Evolutionary conservation across 92 coral and sea anemone species (phyloP), one percentile per base, ranked within the genome.

Genomic region (Zoanthus sansibaricus): DNA sequence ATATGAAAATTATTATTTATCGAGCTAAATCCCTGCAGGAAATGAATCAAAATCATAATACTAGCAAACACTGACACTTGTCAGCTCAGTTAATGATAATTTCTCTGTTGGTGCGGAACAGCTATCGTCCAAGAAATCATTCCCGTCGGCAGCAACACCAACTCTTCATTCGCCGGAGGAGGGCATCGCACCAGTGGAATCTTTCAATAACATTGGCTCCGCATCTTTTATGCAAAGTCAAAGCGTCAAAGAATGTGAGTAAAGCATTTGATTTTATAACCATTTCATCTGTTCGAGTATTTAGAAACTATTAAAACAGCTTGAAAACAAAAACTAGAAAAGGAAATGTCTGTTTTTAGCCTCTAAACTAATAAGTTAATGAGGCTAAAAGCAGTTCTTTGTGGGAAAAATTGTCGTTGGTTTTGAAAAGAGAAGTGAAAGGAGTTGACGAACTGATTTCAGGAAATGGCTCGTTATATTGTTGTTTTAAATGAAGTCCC

Each of bases 131-230:
- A 80, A 80, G 85, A 80, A 80, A n/a, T 45, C 85, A 0, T 80
- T 80, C 75, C 85, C 70, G 45, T n/a, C 61, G 13, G 33, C 85
- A 4, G 54, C 25, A 67, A 15, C 59, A 10, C 72, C 85, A 15
- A 7, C 44, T 7, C 82, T 76, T 30, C 66, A 76, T 20, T 76
- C 82, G 8, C 85, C 85, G 66, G 85, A 80, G 21, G 85, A 80
- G 75, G 85, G 85, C 20, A 80, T 80, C 11, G 85, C 85, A 1
- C 85, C 85, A 7, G 85, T 80, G 37, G 85, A 80, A 18, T 80
- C 85, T 21, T 80, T 80, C 61, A 80, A 80, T 56, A 80, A 80
- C 85, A 66, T 32, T 44, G 85, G 85, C 16, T 80, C 85, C 5
- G 85, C 62, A 5, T 80, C 85, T 11, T 80, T 80, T 47, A 46